A percentile compares a stretch with the other conserved stretches of the same genome.
These are phyloP conservation scores for Pocillopora meandrina DNA, from an alignment of 92 coral and sea anemone species.

Conservation along the genomic window DNA sequence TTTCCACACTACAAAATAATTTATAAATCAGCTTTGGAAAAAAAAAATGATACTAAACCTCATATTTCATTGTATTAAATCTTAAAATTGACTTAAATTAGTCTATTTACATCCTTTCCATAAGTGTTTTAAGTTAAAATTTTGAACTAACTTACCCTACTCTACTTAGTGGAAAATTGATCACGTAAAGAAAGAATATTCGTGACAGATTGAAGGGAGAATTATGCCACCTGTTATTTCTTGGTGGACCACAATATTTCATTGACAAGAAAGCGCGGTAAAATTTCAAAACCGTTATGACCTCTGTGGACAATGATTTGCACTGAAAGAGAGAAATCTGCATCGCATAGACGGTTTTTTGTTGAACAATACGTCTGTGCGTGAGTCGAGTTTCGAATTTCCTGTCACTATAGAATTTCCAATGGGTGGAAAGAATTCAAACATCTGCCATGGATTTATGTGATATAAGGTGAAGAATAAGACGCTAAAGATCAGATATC, in stretches of 20 bases:
- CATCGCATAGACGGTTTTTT: background rate
- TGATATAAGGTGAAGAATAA: conserved; percentile 2
- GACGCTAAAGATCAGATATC: conserved; percentile 30
- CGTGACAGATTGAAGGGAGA: conserved; percentile 25
- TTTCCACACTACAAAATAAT: background rate
- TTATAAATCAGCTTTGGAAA: background rate
- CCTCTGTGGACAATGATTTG: background rate
- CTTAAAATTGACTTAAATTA: background rate
- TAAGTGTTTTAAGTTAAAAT: background rate
- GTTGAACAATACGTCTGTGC: background rate
- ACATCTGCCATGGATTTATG: conserved; percentile 22
- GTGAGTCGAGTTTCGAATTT: conserved; percentile 7
- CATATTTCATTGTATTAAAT: background rate
- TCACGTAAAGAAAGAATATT: background rate
- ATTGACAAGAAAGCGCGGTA: conserved; percentile 51
- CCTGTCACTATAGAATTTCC: conserved; percentile 35
- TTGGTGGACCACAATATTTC: conserved; percentile 24
- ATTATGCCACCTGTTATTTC: conserved; percentile 39
- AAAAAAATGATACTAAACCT: background rate
- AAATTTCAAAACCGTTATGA: conserved; percentile 41
- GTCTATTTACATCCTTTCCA: background rate
- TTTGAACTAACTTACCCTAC: background rate
- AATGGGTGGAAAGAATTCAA: conserved; percentile 25
- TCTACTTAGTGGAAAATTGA: background rate
- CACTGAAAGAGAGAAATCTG: background rate